Conservation (phyloP, 1,140 invertebrate genomes). For the Drosophila sturtevanti region DNA sequence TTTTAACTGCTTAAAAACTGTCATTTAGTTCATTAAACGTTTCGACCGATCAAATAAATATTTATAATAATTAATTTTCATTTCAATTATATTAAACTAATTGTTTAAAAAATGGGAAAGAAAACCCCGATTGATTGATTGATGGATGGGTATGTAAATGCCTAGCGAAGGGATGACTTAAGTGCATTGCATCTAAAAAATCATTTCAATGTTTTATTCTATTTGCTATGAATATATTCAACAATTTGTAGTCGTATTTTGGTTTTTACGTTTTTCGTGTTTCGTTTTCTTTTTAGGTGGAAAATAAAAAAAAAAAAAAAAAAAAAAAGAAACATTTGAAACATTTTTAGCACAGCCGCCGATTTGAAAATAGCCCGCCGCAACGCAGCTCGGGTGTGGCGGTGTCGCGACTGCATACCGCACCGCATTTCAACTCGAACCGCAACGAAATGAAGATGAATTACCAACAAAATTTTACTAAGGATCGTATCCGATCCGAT, state of each 20-base stretch:
- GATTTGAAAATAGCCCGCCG: slow-evolving; percentile 66
- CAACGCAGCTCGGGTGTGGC: slow-evolving; percentile 34
- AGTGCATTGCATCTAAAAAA: slow-evolving; percentile 58
- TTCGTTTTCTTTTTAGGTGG: slow-evolving; percentile 28
- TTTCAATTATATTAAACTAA: too few species aligned
- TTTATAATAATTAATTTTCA: too few species aligned
- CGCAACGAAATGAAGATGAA: slow-evolving; percentile 81
- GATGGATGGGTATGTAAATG: slow-evolving; percentile 35
- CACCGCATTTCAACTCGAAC: slow-evolving; percentile 79
- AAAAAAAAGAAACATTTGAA: slow-evolving; percentile 76
- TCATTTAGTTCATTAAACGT: too few species aligned
- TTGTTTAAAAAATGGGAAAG: too few species aligned
- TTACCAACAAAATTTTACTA: slow-evolving; percentile 70
- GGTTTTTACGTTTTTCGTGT: neutral
- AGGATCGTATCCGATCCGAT: slow-evolving; percentile 30
- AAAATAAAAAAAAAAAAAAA: too few species aligned
- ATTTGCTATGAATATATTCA: slow-evolving; percentile 23
- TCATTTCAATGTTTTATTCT: slow-evolving; percentile 42
- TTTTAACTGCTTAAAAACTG: too few species aligned
- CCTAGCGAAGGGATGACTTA: slow-evolving; percentile 32
- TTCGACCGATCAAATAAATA: too few species aligned
- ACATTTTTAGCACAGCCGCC: slow-evolving; percentile 77
- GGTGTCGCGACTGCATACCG: slow-evolving; percentile 72
- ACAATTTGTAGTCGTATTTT: slow-evolving; percentile 25
- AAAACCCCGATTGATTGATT: slow-evolving; percentile 74